A percentile compares a stretch with the other conserved stretches of the same genome.
These are phyloP conservation scores for Venustaconcha ellipsiformis DNA, from an alignment of 1,140 invertebrate genomes.

Conservation along the genomic window DNA sequence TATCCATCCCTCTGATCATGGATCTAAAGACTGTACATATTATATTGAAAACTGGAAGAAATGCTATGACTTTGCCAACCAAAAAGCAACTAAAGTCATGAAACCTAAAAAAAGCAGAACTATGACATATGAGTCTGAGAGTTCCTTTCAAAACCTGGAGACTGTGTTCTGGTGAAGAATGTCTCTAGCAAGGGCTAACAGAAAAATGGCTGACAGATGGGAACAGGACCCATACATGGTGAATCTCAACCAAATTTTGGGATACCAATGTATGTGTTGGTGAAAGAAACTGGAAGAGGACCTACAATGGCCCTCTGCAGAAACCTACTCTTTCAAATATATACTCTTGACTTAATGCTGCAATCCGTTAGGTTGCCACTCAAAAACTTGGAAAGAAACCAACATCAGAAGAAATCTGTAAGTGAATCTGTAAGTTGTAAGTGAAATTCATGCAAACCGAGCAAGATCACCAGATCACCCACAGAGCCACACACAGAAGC, in stretches of 20 bases:
- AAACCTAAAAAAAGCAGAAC: neutral
- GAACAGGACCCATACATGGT: constrained; percentile 21
- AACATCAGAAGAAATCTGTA: too few relatives aligned
- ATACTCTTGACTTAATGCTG: neutral
- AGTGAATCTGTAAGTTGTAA: too few relatives aligned
- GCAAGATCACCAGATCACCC: too few relatives aligned
- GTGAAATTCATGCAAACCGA: too few relatives aligned
- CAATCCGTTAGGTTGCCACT: too few relatives aligned
- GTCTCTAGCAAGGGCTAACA: constrained; percentile 15
- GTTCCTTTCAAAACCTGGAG: constrained; percentile 1
- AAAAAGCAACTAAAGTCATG: constrained; percentile 2
- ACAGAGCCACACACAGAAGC: too few relatives aligned
- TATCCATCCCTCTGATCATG: neutral
- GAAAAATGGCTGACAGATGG: constrained; percentile 27
- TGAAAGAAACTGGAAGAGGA: neutral
- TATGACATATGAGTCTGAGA: constrained; percentile 15
- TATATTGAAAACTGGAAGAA: constrained; percentile 9
- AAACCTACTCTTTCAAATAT: constrained; percentile 5
- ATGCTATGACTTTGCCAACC: constrained; percentile 1
- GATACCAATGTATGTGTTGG: neutral
- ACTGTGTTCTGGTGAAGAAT: constrained; percentile 15
- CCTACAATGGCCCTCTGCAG: neutral
- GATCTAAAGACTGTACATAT: neutral
- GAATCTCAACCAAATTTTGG: constrained; percentile 7
- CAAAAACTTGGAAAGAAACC: too few relatives aligned